Base-by-base conservation (phyloP, 2,888 invertebrate species). In the Nipponacmea schrenckii region DNA sequence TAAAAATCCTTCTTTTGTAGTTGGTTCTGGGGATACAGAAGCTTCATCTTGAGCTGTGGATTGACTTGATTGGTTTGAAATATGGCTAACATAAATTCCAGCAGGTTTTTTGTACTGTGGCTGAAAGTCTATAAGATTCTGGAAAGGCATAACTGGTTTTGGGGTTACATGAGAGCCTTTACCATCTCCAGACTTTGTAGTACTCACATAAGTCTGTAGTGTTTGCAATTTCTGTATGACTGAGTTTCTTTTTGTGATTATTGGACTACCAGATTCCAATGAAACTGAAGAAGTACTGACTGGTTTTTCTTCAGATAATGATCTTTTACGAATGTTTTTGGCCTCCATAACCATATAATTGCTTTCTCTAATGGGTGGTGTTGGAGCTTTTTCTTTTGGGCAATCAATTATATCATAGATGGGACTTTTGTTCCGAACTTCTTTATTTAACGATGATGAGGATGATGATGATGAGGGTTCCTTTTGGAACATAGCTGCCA, bases 261-360 rank as follows among this genome's bases (percentile, higher is more conserved):
- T 31, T 46, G 46, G 65, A 62, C 45, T 65, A 15, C 39, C 26
- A 67, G 44, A 45, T 20, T 45, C 31, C 44, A 62, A 8, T n/a
- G 44, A 44, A 26, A 31, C 44, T 31, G 65, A 44, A 10, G 17
- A 14, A n/a, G 66, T 17, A 24, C 66, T 39, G 20, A 48, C 46
- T 27, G 27, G 31, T 39, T 50, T 64, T 63, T 71, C 39, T 27
- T 50, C 14, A 48, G 68, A 69, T 39, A 45, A 56, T 27, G 56
- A 56, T 24, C 56, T 56, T 27, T 62, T 73, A 67, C 76, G 80
- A n/a, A 79, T 79, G 64, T 74, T 79, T n/a, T 72, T 72, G 26
- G 81, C 50, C 17, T 81, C 73, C 85, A 85, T 85, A 15, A 83
- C 78, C 79, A 85, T 81, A 73, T 85, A 85, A 68, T 84, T 84